Conservation (phyloP, 2,113 vertebrate species). For the Ctenomys sociabilis region DNA sequence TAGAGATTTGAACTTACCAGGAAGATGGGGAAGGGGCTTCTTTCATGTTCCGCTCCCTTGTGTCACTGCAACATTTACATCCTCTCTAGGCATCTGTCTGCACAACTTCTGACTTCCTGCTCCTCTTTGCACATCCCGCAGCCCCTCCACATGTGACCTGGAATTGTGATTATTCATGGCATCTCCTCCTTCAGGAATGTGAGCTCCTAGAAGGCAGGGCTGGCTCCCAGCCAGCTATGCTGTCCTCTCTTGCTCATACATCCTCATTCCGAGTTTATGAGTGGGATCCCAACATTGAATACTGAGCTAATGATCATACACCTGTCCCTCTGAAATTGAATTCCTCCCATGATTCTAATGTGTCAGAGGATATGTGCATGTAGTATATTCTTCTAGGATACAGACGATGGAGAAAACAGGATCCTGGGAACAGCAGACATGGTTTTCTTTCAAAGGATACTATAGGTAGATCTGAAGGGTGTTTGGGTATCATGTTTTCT, state of each 20-base stretch:
- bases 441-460: not conserved
- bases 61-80: not conserved
- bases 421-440: accelerated
- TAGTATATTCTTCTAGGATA: not conserved
- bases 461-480: not conserved
- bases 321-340: not conserved
- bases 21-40: not conserved
- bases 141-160: too few species aligned
- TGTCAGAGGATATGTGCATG: not conserved
- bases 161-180: not conserved
- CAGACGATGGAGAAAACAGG: not conserved
- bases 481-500: not conserved
- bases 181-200: not conserved
- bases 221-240: not conserved
- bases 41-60: not conserved
- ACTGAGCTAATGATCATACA: not conserved
- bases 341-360: not conserved
- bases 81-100: not conserved
- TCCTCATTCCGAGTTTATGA: not conserved
- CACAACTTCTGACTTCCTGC: not conserved
- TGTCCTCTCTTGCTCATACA: not conserved
- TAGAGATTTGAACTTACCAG: not conserved
- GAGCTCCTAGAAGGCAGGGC: not conserved
- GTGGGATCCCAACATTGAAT: not conserved
- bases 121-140: not conserved